phyloP scores from a whole-genome alignment of 2,113 vertebrate species.

The Hippoglossus stenolepis region DNA sequence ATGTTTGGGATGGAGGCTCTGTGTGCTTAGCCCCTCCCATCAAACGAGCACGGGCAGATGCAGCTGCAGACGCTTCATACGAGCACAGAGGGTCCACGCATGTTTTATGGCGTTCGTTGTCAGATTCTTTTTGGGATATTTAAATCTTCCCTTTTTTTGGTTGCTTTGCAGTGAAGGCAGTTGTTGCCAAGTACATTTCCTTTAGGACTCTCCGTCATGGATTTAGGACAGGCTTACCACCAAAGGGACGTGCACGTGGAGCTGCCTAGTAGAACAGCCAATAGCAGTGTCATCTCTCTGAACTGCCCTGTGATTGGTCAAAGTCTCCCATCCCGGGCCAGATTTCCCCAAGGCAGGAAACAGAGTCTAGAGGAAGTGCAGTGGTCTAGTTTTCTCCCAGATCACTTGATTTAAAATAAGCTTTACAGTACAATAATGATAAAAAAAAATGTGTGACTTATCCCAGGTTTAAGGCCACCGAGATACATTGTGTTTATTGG shows the following conservation, averaged over 20 bases:
- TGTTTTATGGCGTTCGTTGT: neutral
- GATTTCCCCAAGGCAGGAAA: too few species aligned
- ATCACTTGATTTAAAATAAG: too few species aligned
- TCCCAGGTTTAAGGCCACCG: neutral
- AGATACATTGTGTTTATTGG: neutral
- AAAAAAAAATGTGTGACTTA: too few species aligned
- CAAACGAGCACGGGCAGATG: too few species aligned
- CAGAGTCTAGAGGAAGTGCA: too few species aligned
- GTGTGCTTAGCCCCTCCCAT: too few species aligned
- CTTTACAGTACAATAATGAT: too few species aligned
- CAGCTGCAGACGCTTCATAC: too few species aligned
- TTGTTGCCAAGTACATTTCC: neutral
- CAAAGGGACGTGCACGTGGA: neutral
- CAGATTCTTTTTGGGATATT: neutral
- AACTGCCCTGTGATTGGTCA: neutral
- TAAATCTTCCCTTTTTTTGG: neutral
- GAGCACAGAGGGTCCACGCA: too few species aligned
- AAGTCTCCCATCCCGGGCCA: too few species aligned
- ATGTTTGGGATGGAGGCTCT: too few species aligned
- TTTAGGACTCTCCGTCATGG: neutral
- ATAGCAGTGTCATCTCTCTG: neutral
- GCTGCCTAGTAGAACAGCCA: neutral
- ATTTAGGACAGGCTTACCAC: neutral
- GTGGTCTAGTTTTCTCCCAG: too few species aligned
- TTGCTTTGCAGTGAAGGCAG: neutral